Evolutionary conservation across 2,797 vertebrate genomes (phyloP).

Genomic region (Nannoperca obscura): DNA sequence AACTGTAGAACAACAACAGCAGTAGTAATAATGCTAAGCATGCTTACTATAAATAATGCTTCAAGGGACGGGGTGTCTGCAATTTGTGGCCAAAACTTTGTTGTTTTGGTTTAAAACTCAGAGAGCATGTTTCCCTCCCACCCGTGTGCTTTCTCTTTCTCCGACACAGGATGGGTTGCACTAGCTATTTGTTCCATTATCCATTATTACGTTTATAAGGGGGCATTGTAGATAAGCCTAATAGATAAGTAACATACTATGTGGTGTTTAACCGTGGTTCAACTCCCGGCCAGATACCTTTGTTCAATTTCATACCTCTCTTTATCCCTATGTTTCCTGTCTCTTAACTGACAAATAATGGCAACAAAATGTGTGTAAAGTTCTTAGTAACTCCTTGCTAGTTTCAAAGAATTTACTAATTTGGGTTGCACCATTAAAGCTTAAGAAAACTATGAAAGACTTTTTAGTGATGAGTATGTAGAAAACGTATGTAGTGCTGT

Average conservation of each 20-base stretch:
- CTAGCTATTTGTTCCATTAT: neutral
- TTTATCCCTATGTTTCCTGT: neutral
- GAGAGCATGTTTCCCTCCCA: neutral
- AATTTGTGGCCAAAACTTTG: conserved; percentile 5
- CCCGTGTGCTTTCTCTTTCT: neutral
- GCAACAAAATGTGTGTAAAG: neutral
- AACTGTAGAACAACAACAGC: conserved; percentile 5
- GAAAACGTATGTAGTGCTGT: no score
- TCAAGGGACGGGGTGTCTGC: neutral
- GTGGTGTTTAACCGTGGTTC: neutral
- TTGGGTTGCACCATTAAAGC: neutral
- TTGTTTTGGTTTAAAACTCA: conserved; percentile 22
- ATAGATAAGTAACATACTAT: neutral
- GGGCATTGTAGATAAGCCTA: accelerated
- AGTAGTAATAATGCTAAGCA: neutral
- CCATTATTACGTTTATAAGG: neutral
- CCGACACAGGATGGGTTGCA: neutral
- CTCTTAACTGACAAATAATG: neutral
- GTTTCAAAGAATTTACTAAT: neutral
- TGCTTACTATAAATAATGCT: conserved; percentile 20
- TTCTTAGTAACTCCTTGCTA: neutral
- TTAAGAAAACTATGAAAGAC: neutral
- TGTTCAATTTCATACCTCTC: neutral
- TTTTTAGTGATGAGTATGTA: no score
- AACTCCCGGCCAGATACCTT: neutral